phyloP scores from a whole-genome alignment of 2,113 vertebrate genomes.

The Clarias magur region DNA sequence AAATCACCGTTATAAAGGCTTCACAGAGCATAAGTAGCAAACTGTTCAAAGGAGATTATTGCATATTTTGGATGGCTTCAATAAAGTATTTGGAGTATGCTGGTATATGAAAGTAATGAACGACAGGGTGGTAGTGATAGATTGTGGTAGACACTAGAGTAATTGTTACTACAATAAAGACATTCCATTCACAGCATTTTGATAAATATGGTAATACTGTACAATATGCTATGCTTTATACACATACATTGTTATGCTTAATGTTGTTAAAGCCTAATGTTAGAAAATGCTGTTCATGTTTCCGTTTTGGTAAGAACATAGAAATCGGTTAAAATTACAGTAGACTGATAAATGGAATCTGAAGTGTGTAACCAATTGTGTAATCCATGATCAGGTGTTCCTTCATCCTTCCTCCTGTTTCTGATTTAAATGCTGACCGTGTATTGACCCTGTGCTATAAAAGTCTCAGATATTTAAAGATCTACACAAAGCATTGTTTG shows the following conservation, averaged over 20 bases:
- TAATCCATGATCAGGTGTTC: not conserved
- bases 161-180: not conserved
- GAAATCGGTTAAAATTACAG: not conserved
- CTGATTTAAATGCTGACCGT: not conserved
- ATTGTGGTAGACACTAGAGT: not conserved
- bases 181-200: not conserved
- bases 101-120: not conserved
- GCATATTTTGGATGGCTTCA: no score
- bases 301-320: not conserved
- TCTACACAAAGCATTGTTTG: slow-evolving; percentile 9
- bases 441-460: slow-evolving; percentile 23
- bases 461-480: slow-evolving; percentile 28
- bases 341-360: not conserved
- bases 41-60: no score
- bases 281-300: not conserved
- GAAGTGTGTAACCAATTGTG: slow-evolving; percentile 4
- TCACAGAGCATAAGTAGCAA: no score
- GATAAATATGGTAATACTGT: not conserved
- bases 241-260: not conserved
- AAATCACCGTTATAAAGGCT: no score
- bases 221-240: not conserved
- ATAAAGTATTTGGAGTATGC: not conserved
- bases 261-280: not conserved
- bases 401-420: not conserved
- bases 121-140: not conserved